Percentiles rank a stretch among this genome's conserved stretches.
phyloP scores from a whole-genome alignment of 2,113 vertebrate species.

The Glareola pratincola region DNA sequence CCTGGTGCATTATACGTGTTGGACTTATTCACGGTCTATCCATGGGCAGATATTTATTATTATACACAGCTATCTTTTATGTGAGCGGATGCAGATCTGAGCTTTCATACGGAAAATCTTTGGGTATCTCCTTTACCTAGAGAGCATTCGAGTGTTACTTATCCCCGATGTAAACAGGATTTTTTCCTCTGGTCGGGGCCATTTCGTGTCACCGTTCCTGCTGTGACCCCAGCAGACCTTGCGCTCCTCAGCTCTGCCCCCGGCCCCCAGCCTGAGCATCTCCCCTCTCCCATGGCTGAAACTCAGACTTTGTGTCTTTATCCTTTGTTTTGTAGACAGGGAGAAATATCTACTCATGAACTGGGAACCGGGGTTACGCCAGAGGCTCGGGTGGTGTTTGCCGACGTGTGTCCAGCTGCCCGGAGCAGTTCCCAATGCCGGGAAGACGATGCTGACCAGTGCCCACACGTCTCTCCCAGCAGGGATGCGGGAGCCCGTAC shows the following conservation, averaged over 20 bases:
- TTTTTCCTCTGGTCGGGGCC: background rate
- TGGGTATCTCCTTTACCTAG: background rate
- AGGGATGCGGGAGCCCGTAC: background rate
- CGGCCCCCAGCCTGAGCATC: background rate
- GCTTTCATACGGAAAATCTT: background rate
- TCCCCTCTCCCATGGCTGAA: background rate
- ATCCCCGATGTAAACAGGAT: fast-evolving
- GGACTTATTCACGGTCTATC: background rate
- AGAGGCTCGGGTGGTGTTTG: too few relatives aligned
- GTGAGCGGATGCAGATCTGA: background rate
- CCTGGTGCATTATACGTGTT: background rate
- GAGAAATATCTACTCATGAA: background rate
- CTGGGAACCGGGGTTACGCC: fast-evolving
- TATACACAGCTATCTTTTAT: background rate
- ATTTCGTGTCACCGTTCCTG: fast-evolving
- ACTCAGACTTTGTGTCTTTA: background rate
- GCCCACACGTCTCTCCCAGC: background rate
- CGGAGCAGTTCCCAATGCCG: fast-evolving
- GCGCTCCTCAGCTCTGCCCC: background rate
- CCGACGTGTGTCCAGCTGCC: background rate
- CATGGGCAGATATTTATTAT: background rate
- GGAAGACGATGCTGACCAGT: fast-evolving
- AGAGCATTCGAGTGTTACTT: background rate
- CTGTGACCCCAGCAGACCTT: background rate
- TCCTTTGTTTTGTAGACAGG: background rate